phyloP scores from a whole-genome alignment of 2,888 invertebrate genomes.

The Melinopterus prodromus region DNA sequence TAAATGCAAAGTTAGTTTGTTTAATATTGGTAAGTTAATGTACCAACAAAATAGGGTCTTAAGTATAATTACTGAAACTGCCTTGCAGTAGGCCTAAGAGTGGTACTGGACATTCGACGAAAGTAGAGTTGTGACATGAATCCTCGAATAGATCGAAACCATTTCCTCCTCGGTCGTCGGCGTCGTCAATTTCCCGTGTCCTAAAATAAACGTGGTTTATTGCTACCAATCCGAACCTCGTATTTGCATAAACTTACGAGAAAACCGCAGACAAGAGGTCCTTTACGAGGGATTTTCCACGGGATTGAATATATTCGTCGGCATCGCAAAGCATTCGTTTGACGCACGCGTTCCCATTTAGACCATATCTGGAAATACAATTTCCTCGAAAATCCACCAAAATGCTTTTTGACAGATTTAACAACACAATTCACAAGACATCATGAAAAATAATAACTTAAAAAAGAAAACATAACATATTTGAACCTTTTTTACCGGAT shows the following conservation, averaged over 20 bases:
- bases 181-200: background rate
- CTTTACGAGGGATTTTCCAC: constrained; percentile 67
- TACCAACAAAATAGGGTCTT: background rate
- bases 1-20: too few species aligned
- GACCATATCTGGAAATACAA: constrained; percentile 22
- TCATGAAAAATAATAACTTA: too few species aligned
- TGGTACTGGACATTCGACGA: constrained; percentile 13
- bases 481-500: too few species aligned
- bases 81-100: constrained; percentile 10
- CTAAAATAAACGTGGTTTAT: constrained; percentile 4
- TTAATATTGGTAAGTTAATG: background rate
- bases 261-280: constrained; percentile 72
- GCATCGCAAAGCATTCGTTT: constrained; percentile 14
- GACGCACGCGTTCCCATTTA: constrained; percentile 12
- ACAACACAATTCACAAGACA: too few species aligned
- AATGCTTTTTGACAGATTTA: background rate
- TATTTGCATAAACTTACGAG: constrained; percentile 61
- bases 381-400: constrained; percentile 6
- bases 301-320: constrained; percentile 38
- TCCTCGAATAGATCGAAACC: background rate
- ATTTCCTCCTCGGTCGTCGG: background rate
- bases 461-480: too few species aligned
- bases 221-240: constrained; percentile 10
- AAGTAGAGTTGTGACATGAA: constrained; percentile 9
- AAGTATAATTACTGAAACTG: constrained; percentile 13